phyloP scores from a whole-genome alignment of 2,797 vertebrate genomes.

The Cyclopterus lumpus region DNA sequence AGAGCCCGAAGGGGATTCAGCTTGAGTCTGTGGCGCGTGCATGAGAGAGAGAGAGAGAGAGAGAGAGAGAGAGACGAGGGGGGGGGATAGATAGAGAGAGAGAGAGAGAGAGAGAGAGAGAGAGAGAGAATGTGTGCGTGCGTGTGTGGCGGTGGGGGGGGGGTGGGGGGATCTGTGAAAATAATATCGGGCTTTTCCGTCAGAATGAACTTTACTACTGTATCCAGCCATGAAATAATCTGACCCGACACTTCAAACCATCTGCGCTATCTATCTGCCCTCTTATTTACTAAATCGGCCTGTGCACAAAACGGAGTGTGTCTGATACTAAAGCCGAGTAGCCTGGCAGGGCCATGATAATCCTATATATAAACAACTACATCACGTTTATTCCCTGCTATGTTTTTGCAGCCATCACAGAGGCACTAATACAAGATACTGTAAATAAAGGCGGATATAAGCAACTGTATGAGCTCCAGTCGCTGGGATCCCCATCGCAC shows the following conservation, averaged over 20 bases:
- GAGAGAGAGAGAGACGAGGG: constrained; percentile 81
- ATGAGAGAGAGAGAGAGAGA: constrained; percentile 80
- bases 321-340: constrained; percentile 93
- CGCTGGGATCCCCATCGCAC: neutral
- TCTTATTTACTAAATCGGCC: constrained; percentile 95
- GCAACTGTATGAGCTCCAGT: neutral
- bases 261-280: constrained; percentile 98
- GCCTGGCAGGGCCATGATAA: constrained; percentile 75
- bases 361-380: constrained; percentile 65
- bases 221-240: constrained; percentile 97
- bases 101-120: too few relatives aligned
- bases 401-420: constrained; percentile 33
- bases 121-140: neutral
- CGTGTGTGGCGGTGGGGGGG: constrained; percentile 59
- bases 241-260: constrained; percentile 99
- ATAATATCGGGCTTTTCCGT: constrained; percentile 98
- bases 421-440: constrained; percentile 15
- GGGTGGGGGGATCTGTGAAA: constrained; percentile 87
- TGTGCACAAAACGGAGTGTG: constrained; percentile 91
- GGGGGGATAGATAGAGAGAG: too few relatives aligned
- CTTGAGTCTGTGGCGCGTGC: constrained; percentile 77
- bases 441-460: constrained; percentile 26
- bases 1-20: constrained; percentile 86
- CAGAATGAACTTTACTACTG: constrained; percentile 95
- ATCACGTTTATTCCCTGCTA: constrained; percentile 34